Conservation (phyloP, 2,888 invertebrate species). For the Troilus luridus region DNA sequence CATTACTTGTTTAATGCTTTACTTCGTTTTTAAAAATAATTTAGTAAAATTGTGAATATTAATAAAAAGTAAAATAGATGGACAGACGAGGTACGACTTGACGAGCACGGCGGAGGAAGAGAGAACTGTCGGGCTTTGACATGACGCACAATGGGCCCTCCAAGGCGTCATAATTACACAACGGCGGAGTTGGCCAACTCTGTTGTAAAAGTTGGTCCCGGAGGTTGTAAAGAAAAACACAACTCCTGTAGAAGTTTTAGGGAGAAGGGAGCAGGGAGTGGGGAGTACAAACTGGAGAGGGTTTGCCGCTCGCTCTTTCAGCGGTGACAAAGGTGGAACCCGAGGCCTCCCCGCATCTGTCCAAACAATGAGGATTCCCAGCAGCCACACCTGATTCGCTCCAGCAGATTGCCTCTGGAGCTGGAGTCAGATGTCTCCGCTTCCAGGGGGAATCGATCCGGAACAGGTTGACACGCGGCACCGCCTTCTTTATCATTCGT, state of each 20-base stretch:
- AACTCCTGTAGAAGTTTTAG: background rate
- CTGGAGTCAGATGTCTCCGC: background rate
- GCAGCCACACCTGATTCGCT: background rate
- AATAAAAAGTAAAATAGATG: background rate
- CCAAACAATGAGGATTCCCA: constrained; percentile 58
- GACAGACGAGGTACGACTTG: background rate
- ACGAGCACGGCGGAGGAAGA: background rate
- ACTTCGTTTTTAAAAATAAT: too few relatives aligned
- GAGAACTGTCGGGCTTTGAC: background rate
- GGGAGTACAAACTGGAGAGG: background rate
- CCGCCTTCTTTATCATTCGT: too few relatives aligned
- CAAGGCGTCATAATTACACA: constrained; percentile 49
- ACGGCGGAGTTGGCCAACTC: background rate
- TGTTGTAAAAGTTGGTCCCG: constrained; percentile 38
- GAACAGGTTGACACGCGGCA: background rate
- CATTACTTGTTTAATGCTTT: too few relatives aligned
- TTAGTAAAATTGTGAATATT: too few relatives aligned
- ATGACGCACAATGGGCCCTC: constrained; percentile 6
- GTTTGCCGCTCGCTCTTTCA: background rate
- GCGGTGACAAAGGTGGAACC: constrained; percentile 54
- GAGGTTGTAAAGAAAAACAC: constrained; percentile 58
- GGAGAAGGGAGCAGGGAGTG: background rate
- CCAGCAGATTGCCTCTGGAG: background rate
- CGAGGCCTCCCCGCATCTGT: constrained; percentile 45
- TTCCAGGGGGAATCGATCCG: background rate